Conservation (phyloP, 1,140 invertebrate species). For the Oncopodura yosiiana region DNA sequence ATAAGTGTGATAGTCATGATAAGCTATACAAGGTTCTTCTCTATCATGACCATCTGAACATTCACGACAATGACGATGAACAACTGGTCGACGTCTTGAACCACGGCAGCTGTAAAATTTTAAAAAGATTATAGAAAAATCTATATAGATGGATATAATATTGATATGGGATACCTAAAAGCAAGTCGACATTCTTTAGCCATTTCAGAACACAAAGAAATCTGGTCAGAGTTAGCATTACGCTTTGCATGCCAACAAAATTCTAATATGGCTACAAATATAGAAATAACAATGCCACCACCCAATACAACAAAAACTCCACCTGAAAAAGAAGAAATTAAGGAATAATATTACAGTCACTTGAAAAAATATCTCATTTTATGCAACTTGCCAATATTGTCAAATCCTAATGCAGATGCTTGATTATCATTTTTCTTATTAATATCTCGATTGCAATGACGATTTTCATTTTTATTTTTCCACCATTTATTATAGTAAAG, state of each 20-base stretch:
- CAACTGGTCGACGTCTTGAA: conserved; percentile 53
- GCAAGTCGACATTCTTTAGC: conserved; percentile 68
- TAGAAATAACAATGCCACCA: conserved; percentile 60
- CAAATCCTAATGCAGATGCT: conserved; percentile 70
- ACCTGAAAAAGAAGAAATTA: conserved; percentile 42
- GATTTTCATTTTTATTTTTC: conserved; percentile 46
- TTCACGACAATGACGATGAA: conserved; percentile 56
- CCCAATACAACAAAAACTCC: conserved; percentile 87
- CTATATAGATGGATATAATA: not conserved
- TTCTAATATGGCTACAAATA: conserved; percentile 65
- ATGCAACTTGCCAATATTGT: conserved; percentile 60
- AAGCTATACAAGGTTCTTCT: conserved; percentile 15
- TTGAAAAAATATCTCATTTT: not conserved
- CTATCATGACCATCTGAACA: conserved; percentile 40
- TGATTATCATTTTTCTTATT: conserved; percentile 61
- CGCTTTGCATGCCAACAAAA: conserved; percentile 70
- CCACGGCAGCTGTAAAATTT: conserved; percentile 49
- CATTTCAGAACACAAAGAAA: conserved; percentile 73
- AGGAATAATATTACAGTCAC: not conserved
- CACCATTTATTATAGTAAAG: conserved; percentile 65
- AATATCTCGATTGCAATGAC: conserved; percentile 45
- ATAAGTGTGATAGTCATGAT: conserved; percentile 34
- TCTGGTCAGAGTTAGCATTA: conserved; percentile 56
- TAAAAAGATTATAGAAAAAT: not conserved
- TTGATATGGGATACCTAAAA: conserved; percentile 39